Conservation (phyloP, 2,888 invertebrate genomes). For the Orthonevra nobilis region DNA sequence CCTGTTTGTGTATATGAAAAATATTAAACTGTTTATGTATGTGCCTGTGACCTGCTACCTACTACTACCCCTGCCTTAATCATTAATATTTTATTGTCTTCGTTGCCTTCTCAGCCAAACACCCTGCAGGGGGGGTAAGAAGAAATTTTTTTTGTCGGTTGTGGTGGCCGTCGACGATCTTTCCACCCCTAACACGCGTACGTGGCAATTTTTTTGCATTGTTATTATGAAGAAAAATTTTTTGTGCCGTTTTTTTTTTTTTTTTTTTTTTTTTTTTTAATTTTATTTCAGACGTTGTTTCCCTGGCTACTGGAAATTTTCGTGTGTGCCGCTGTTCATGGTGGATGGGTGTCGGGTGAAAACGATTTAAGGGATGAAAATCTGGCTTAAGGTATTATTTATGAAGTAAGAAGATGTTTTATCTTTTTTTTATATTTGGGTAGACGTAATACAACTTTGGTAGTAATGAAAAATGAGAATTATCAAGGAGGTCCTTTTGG, state of each 20-base stretch:
- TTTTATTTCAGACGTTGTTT: slow-evolving; percentile 7
- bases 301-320: not conserved
- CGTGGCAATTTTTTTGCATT: slow-evolving; percentile 49
- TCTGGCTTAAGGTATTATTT: slow-evolving; percentile 6
- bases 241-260: slow-evolving; percentile 13
- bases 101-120: slow-evolving; percentile 3
- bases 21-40: not conserved
- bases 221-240: slow-evolving; percentile 23
- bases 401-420: too few relatives aligned
- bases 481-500: too few relatives aligned
- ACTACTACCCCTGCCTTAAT: slow-evolving; percentile 30
- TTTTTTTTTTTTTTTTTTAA: slow-evolving; percentile 17
- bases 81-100: slow-evolving; percentile 47
- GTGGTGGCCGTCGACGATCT: slow-evolving; percentile 15
- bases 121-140: slow-evolving; percentile 5
- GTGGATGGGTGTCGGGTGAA: too few relatives aligned
- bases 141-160: slow-evolving; percentile 1
- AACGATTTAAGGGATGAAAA: slow-evolving; percentile 11
- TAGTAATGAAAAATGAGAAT: too few relatives aligned
- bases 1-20: slow-evolving; percentile 1
- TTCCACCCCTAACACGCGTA: slow-evolving; percentile 18
- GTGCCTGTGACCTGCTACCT: not conserved
- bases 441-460: too few relatives aligned
- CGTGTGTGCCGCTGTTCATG: not conserved
- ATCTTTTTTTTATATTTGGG: too few relatives aligned